Evolutionary conservation across 2,888 invertebrate genomes (phyloP).

Genomic region (Drosophila sordidapex): DNA sequence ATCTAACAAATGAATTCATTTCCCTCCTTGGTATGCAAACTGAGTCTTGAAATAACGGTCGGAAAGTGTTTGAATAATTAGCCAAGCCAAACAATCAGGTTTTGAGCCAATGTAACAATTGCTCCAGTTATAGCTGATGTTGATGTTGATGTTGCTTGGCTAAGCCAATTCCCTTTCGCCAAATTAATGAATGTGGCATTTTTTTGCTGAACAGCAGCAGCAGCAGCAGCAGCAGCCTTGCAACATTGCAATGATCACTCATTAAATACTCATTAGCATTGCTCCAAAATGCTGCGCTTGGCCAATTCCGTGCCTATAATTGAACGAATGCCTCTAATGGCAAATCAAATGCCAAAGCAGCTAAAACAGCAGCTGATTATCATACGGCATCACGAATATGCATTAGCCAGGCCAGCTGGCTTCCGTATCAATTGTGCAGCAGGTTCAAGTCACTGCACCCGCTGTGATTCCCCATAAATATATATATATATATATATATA

Average conservation of each 20-base stretch:
- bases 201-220: slow-evolving; percentile 1
- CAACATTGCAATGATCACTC: slow-evolving; percentile 44
- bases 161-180: slow-evolving; percentile 14
- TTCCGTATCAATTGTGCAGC: slow-evolving; percentile 16
- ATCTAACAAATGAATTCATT: neutral
- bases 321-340: slow-evolving; percentile 52
- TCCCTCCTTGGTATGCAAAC: slow-evolving; percentile 22
- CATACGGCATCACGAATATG: slow-evolving; percentile 57
- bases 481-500: neutral
- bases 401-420: slow-evolving; percentile 26
- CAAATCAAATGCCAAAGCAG: slow-evolving; percentile 44
- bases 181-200: slow-evolving; percentile 19
- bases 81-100: slow-evolving; percentile 21
- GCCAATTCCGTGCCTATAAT: slow-evolving; percentile 55
- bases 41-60: slow-evolving; percentile 17
- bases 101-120: slow-evolving; percentile 13
- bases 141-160: neutral
- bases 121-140: slow-evolving; percentile 12
- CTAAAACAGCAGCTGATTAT: slow-evolving; percentile 36
- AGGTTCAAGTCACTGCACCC: slow-evolving; percentile 56
- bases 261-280: slow-evolving; percentile 50
- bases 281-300: slow-evolving; percentile 55
- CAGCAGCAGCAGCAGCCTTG: neutral
- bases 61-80: slow-evolving; percentile 43
- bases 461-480: slow-evolving; percentile 20